Evolutionary conservation across 2,797 vertebrate species (phyloP), one percentile per base, ranked within the genome.

Genomic region (Paramormyrops hopkinsi): DNA sequence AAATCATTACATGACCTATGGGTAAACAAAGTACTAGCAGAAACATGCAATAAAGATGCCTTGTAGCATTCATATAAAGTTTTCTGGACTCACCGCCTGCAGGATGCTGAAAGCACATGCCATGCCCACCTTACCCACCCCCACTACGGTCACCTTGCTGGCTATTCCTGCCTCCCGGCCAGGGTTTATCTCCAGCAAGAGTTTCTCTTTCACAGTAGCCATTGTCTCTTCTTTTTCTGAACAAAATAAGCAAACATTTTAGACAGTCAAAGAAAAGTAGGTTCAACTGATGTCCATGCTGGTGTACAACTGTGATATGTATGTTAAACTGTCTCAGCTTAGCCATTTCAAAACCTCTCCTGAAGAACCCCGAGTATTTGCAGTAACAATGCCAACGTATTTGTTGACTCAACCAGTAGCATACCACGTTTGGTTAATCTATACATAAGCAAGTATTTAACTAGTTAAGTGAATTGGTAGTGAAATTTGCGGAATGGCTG

Each of bases 121-220:
- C 96, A 97, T 97, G 92, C 96, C 96, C n/a, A 97, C 96, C 92
- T 96, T 95, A 19, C 96, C 96, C 91, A 96, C 95, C 0, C 96
- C 96, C 73, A 97, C 95, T 89, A 97, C 94, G 0, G 96, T 95
- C 91, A 97, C 95, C 92, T 97, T 96, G 29, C 33, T n/a, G 22
- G 12, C 50, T 25, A 56, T 46, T 54, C 7, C 41, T 29, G 3
- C 56, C 2, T 17, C 53, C 8, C 2, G 22, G 59, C 22, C 22
- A 0, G 88, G 41, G 11, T 85, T 59, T 46, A 62, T 5, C 22
- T 85, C 88, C 33, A 46, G 54, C 22, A 89, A 44, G 79, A 89
- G 88, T 85, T 50, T 85, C 41, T 89, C 22, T 65, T 41, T 59
- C 82, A 85, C 44, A 46, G 79, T 44, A 22, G 79, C n/a, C 88